Evolutionary conservation across 2,888 invertebrate species (phyloP), one percentile per base, ranked within the genome.

Genomic region (Disparrhopalites patrizii): DNA sequence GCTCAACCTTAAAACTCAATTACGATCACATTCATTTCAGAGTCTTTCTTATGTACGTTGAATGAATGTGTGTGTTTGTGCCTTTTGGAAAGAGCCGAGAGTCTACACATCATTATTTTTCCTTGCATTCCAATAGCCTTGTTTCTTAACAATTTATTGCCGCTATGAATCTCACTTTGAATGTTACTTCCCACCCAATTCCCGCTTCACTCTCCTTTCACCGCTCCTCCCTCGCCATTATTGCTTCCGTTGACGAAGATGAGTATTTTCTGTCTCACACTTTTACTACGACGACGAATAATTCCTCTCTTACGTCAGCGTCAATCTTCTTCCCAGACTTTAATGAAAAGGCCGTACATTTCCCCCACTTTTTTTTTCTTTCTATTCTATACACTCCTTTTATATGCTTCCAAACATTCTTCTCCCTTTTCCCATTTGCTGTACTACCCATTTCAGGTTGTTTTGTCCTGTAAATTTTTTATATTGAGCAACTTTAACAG

Each of bases 1-100:
- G 33, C 33, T 61, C 36, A 61, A 52, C 51, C 61, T 51, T 51
- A 28, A 61, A 61, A 61, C 51, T 50, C 61, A 51, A 61, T 61
- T 50, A 52, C 50, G 61, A 61, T 33, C 61, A 61, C 61, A 61
- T 61, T 61, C 33, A 61, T 61, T 61, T 61, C 50, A n/a, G n/a
- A n/a, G n/a, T n/a, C n/a, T n/a, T n/a, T n/a, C n/a, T n/a, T n/a
- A n/a, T n/a, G n/a, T n/a, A n/a, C n/a, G n/a, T n/a, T n/a, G n/a
- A n/a, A n/a, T n/a, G n/a, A n/a, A n/a, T n/a, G n/a, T n/a, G n/a
- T n/a, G n/a, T n/a, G n/a, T n/a, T n/a, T n/a, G n/a, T n/a, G n/a
- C n/a, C n/a, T n/a, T n/a, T n/a, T n/a, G n/a, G n/a, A n/a, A n/a
- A n/a, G n/a, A n/a, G n/a, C n/a, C n/a, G n/a, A n/a, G n/a, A n/a